Evolutionary conservation across 2,888 invertebrate genomes (phyloP), one percentile per base, ranked within the genome.

Genomic region (Gymnocheta viridis): DNA sequence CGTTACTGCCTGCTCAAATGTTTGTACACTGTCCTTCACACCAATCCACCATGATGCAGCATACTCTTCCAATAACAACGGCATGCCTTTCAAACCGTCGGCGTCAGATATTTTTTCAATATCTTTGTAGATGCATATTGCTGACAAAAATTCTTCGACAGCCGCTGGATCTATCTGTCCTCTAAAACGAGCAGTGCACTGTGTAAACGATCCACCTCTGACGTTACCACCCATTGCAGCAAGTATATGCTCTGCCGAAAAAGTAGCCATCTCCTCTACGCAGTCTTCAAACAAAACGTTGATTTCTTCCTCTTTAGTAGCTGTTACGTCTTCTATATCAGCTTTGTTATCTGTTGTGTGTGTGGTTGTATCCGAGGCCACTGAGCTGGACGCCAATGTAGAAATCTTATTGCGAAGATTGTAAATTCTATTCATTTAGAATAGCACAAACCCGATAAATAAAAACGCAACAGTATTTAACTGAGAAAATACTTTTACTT

Each of bases 31-130:
- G 19, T 56, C 56, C 49, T 84, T 80, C 2, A 86, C 74, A 5
- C 85, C 86, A 49, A 84, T 69, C 85, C 86, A 86, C 86, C 85
- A 86, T 0, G 7, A 73, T n/a, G 84, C 76, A 6, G 85, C 86
- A 64, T 72, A 77, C 14, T 85, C 86, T 27, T 81, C 70, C 4
- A 2, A 86, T 32, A 85, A 62, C 0, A 86, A 62, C 0, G 85
- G 82, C 54, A 86, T 82, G 14, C 85, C 84, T 17, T 76, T 47
- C 9, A 86, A 35, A 4, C n/a, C n/a, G n/a, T n/a, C 69, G 3
- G 0, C 19, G 5, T 56, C 56, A 3, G 17, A 56, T 17, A 86
- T 82, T 35, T 73, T 70, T 38, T 86, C 82, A 9, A 85, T 77
- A 4, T 86, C 85, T 27, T 86, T 87, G 10, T 58, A 86, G 0